Evolutionary conservation across 2,888 invertebrate species (phyloP).

Genomic region (Mythimna impura): DNA sequence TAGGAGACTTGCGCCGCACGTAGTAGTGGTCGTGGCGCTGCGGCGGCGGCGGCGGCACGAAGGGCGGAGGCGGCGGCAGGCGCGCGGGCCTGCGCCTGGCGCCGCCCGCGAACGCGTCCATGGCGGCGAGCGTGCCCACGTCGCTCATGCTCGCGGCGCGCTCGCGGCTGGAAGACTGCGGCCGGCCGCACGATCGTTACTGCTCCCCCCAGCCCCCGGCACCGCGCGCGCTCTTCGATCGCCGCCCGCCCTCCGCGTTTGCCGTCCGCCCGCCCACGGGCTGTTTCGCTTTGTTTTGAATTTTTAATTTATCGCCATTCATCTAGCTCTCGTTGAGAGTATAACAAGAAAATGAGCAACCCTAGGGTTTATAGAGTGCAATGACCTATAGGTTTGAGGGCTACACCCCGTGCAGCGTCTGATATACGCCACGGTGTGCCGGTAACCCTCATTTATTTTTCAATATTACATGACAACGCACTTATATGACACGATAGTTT

Average conservation of each 20-base stretch:
- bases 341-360: slow-evolving; percentile 76
- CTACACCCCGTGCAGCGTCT: background rate
- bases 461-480: slow-evolving; percentile 10
- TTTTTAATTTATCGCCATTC: slow-evolving; percentile 89
- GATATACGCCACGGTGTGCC: slow-evolving; percentile 7
- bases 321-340: slow-evolving; percentile 79
- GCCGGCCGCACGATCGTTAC: slow-evolving; percentile 82
- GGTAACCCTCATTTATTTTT: slow-evolving; percentile 34
- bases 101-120: slow-evolving; percentile 90
- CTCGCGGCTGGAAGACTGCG: slow-evolving; percentile 89
- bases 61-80: slow-evolving; percentile 88
- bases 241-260: slow-evolving; percentile 87
- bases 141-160: slow-evolving; percentile 89
- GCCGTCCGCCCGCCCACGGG: slow-evolving; percentile 85
- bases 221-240: slow-evolving; percentile 89
- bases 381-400: slow-evolving; percentile 64
- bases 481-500: slow-evolving; percentile 1
- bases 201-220: slow-evolving; percentile 78
- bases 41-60: slow-evolving; percentile 87
- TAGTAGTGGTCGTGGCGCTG: slow-evolving; percentile 88
- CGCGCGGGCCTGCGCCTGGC: slow-evolving; percentile 87
- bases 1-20: slow-evolving; percentile 88
- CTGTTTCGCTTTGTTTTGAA: slow-evolving; percentile 87
- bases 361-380: slow-evolving; percentile 69
- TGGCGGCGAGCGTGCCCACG: slow-evolving; percentile 90